Evolutionary conservation across 2,797 vertebrate species (phyloP).

Genomic region (Eulemur mongoz): DNA sequence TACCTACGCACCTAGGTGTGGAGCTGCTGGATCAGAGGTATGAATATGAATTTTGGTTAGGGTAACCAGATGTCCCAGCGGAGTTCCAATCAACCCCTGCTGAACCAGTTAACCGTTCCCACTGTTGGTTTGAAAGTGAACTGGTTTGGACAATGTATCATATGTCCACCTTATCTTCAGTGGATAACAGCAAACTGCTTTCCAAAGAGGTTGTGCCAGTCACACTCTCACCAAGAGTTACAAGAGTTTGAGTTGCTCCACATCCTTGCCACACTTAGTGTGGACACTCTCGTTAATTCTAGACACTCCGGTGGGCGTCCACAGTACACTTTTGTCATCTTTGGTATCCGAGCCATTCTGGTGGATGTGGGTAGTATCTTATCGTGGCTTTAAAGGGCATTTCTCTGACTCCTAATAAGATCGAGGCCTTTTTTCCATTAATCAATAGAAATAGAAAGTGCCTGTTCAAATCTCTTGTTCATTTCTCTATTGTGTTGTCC

Average conservation of each 20-base stretch:
- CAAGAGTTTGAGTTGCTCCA: neutral
- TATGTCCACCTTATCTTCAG: neutral
- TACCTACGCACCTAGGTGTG: no score
- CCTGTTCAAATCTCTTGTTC: neutral
- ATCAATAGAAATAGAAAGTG: neutral
- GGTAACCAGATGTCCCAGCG: neutral
- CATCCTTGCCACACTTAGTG: neutral
- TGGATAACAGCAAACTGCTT: neutral
- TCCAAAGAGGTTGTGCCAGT: neutral
- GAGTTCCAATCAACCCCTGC: neutral
- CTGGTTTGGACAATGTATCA: neutral
- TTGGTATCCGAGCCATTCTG: neutral
- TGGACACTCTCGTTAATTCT: neutral
- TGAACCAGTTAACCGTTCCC: neutral
- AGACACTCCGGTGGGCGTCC: neutral
- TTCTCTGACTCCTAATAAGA: neutral
- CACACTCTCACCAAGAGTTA: neutral
- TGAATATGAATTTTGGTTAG: neutral
- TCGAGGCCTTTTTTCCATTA: neutral
- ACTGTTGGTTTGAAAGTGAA: neutral
- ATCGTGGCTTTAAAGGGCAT: neutral
- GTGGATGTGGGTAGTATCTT: neutral
- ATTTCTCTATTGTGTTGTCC: neutral
- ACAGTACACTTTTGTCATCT: neutral
- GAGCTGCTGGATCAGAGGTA: neutral